Evolutionary conservation across 2,113 vertebrate species (phyloP).

Genomic region (Thunnus thynnus): DNA sequence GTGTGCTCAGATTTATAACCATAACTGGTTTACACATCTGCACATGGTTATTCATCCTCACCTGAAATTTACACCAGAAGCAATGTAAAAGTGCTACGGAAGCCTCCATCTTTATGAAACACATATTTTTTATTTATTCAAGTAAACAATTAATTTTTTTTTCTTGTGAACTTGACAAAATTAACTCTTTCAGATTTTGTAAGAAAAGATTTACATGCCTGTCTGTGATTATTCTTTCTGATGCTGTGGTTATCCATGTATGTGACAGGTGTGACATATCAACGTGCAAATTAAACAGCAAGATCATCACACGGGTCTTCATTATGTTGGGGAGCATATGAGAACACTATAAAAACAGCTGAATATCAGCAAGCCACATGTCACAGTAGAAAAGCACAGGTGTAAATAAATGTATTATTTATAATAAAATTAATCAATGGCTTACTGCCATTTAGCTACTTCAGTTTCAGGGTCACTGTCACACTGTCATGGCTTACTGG

Average conservation of each 20-base stretch:
- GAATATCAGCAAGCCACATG: not conserved
- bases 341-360: not conserved
- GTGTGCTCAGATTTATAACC: slow-evolving; percentile 38
- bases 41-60: not conserved
- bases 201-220: not conserved
- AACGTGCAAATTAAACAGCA: not conserved
- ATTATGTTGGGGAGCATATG: not conserved
- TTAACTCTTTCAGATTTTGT: not conserved
- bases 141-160: no score
- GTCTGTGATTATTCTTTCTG: not conserved
- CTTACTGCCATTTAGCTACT: no score
- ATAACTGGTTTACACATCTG: slow-evolving; percentile 25
- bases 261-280: not conserved
- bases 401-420: no score
- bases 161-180: not conserved
- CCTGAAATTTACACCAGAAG: slow-evolving; percentile 21
- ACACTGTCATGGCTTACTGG: no score
- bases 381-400: no score
- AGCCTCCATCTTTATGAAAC: not conserved
- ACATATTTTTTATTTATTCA: no score
- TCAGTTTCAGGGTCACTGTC: no score
- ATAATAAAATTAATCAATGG: no score
- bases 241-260: not conserved
- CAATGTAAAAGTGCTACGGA: not conserved
- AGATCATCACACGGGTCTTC: not conserved